Evolutionary conservation across 2,888 invertebrate species (phyloP).

Genomic region (Drosophila borborema): DNA sequence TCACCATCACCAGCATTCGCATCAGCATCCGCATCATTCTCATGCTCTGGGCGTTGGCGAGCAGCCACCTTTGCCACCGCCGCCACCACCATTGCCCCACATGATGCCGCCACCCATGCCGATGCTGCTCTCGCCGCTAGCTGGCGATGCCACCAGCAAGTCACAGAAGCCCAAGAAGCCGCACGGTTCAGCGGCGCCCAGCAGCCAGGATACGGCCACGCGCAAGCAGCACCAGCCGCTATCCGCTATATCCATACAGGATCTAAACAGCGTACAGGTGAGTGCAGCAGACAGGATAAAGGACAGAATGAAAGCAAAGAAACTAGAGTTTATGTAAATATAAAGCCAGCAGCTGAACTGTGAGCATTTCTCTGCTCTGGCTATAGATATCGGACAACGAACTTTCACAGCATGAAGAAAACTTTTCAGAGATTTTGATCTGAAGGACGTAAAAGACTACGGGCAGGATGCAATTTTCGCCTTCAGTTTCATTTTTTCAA

Average conservation of each 20-base stretch:
- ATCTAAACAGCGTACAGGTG: conserved; percentile 91
- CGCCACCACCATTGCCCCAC: conserved; percentile 86
- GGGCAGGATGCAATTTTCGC: no score
- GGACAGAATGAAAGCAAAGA: no score
- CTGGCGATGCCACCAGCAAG: conserved; percentile 79
- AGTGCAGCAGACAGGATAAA: background rate
- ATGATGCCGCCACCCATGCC: conserved; percentile 86
- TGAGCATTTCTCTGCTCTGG: no score
- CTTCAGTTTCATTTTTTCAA: no score
- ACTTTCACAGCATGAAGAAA: no score
- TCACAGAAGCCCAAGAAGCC: conserved; percentile 72
- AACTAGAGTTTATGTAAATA: background rate
- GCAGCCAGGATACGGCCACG: conserved; percentile 84
- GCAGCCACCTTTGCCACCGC: conserved; percentile 84
- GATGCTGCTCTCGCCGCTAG: conserved; percentile 77
- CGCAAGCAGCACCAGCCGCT: conserved; percentile 90
- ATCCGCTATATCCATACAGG: conserved; percentile 95
- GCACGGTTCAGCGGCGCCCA: conserved; percentile 55
- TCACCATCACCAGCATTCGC: conserved; percentile 31
- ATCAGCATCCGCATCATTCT: conserved; percentile 62
- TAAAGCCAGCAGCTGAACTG: background rate
- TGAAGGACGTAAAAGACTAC: no score
- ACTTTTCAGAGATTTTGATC: no score
- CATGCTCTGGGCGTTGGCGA: conserved; percentile 61
- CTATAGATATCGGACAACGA: background rate